Conservation (phyloP, 2,113 vertebrate species). For the Electrona antarctica region DNA sequence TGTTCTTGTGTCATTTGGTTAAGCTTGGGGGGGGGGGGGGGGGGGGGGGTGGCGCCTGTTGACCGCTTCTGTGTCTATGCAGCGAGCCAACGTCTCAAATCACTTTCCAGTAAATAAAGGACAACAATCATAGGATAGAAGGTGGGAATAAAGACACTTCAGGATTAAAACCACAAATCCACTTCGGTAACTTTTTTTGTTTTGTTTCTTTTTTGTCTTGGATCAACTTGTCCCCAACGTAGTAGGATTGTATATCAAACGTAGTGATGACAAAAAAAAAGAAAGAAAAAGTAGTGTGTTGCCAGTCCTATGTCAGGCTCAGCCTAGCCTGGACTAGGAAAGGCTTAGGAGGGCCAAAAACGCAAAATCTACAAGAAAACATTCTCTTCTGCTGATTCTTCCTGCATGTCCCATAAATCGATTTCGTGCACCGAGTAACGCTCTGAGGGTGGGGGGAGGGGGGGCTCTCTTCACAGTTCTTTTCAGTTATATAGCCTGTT, state of each 20-base stretch:
- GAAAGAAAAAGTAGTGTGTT: neutral
- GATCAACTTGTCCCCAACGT: slow-evolving; percentile 15
- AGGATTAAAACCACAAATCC: slow-evolving; percentile 47
- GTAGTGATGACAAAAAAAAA: slow-evolving; percentile 13
- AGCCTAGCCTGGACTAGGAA: neutral
- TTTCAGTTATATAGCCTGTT: slow-evolving; percentile 21
- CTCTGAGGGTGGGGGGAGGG: slow-evolving; percentile 7
- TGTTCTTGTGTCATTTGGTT: slow-evolving; percentile 49
- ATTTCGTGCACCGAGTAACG: slow-evolving; percentile 25
- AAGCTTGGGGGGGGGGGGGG: slow-evolving; percentile 24
- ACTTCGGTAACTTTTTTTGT: slow-evolving; percentile 50
- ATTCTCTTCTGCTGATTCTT: neutral
- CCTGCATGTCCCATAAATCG: slow-evolving; percentile 19
- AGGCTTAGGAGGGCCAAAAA: neutral
- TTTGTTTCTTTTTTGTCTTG: slow-evolving; percentile 14
- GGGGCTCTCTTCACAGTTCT: slow-evolving; percentile 37
- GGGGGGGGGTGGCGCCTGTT: slow-evolving; percentile 16
- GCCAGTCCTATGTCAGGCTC: neutral
- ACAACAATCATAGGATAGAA: slow-evolving; percentile 42
- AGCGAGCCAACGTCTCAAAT: slow-evolving; percentile 31
- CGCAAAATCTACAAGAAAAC: neutral
- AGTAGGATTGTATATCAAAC: slow-evolving; percentile 26
- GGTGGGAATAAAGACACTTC: slow-evolving; percentile 51
- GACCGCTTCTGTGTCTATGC: slow-evolving; percentile 43
- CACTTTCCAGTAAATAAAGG: slow-evolving; percentile 38